Conservation (phyloP, 2,113 vertebrate genomes). For the Suricata suricatta region DNA sequence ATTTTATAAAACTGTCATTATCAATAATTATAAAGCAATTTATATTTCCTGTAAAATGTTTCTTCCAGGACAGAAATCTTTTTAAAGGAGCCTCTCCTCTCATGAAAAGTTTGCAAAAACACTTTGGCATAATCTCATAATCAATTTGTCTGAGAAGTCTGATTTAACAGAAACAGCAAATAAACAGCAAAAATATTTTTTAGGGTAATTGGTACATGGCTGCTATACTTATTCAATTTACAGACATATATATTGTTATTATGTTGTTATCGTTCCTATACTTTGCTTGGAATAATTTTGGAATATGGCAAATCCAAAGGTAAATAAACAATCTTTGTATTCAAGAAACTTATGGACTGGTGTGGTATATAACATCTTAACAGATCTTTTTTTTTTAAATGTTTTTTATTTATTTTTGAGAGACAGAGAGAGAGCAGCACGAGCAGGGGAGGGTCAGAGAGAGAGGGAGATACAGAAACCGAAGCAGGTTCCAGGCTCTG, state of each 20-base stretch:
- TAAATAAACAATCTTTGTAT: neutral
- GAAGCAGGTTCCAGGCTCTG: no score
- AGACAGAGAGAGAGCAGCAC: no score
- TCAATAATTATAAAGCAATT: neutral
- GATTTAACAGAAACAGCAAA: neutral
- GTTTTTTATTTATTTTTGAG: no score
- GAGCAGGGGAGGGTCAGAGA: no score
- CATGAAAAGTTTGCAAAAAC: neutral
- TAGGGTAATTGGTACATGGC: neutral
- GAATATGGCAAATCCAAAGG: neutral
- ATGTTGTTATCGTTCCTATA: neutral
- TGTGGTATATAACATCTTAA: neutral
- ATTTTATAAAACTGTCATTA: neutral
- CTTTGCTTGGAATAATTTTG: neutral
- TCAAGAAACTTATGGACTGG: neutral
- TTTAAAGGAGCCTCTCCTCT: neutral
- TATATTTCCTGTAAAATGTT: neutral
- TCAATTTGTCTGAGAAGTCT: neutral
- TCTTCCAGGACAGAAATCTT: neutral
- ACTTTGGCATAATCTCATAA: neutral
- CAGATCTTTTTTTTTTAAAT: neutral
- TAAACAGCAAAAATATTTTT: neutral
- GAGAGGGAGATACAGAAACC: no score
- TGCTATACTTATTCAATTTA: neutral
- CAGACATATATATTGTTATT: neutral